These are phyloP conservation scores for Drosophila nigricruria DNA, from an alignment of 2,888 invertebrate genomes.

Conservation along the genomic window DNA sequence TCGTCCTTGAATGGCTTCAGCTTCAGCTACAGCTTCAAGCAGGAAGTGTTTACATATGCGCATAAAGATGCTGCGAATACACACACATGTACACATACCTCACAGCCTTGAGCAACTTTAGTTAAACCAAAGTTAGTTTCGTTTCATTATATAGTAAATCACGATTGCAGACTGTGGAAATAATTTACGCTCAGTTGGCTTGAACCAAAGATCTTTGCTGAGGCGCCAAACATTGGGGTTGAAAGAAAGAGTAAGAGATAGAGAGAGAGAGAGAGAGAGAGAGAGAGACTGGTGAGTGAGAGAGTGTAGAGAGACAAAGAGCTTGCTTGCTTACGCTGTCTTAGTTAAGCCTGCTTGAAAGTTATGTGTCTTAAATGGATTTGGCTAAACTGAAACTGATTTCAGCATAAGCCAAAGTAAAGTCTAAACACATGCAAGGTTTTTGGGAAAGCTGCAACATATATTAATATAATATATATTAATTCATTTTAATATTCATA, in stretches of 20 bases:
- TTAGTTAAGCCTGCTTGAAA: constrained; percentile 26
- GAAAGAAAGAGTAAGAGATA: too few relatives aligned
- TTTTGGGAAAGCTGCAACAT: background rate
- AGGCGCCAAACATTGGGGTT: constrained; percentile 6
- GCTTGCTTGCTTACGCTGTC: background rate
- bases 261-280: background rate
- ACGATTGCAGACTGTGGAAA: constrained; percentile 62
- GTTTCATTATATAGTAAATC: constrained; percentile 63
- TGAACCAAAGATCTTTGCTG: constrained; percentile 8
- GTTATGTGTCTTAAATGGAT: constrained; percentile 25
- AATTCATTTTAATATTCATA: too few relatives aligned
- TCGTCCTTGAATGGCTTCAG: constrained; percentile 48
- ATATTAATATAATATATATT: too few relatives aligned
- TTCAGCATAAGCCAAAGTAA: background rate
- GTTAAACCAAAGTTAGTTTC: constrained; percentile 53
- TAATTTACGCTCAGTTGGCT: constrained; percentile 64
- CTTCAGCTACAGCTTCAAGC: constrained; percentile 41
- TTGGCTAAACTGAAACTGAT: background rate
- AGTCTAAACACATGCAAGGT: background rate
- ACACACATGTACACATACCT: background rate
- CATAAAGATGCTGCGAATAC: constrained; percentile 70
- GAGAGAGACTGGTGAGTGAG: background rate
- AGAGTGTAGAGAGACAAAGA: background rate
- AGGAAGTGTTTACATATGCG: constrained; percentile 79
- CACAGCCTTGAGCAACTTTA: constrained; percentile 31